These are phyloP conservation scores for Fulica atra DNA, from an alignment of 2,113 vertebrate genomes.

Conservation along the genomic window DNA sequence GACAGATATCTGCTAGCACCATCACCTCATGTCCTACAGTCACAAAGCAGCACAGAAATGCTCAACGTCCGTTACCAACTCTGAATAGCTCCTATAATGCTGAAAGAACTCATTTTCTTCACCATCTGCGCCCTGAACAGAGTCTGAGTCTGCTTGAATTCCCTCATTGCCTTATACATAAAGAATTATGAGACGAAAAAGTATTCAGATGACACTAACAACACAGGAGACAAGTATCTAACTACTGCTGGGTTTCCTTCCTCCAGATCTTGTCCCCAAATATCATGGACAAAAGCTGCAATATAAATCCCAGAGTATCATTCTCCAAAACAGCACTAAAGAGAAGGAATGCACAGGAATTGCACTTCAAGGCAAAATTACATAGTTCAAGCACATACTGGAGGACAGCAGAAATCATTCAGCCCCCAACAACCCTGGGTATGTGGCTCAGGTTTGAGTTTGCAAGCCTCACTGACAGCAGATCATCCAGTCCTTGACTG, in stretches of 20 bases:
- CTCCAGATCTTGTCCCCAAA: not conserved
- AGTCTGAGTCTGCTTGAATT: not conserved
- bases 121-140: not conserved
- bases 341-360: not conserved
- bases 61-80: not conserved
- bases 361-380: not conserved
- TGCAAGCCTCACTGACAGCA: not conserved
- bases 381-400: not conserved
- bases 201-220: not conserved
- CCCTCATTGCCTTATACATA: rapidly evolving
- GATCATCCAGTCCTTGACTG: not conserved
- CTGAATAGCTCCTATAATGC: not conserved
- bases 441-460: not conserved
- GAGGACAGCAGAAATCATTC: not conserved
- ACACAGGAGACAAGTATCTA: not conserved
- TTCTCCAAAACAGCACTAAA: not conserved
- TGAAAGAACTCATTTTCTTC: not conserved
- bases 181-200: not conserved
- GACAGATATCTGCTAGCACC: not conserved
- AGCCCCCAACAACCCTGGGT: not conserved
- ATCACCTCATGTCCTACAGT: not conserved
- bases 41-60: not conserved
- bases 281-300: not conserved
- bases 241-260: not conserved
- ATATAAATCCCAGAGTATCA: not conserved